A percentile compares a stretch with the other conserved stretches of the same genome.
Conservation (phyloP, 2,888 invertebrate genomes). For the Homarus gammarus region DNA sequence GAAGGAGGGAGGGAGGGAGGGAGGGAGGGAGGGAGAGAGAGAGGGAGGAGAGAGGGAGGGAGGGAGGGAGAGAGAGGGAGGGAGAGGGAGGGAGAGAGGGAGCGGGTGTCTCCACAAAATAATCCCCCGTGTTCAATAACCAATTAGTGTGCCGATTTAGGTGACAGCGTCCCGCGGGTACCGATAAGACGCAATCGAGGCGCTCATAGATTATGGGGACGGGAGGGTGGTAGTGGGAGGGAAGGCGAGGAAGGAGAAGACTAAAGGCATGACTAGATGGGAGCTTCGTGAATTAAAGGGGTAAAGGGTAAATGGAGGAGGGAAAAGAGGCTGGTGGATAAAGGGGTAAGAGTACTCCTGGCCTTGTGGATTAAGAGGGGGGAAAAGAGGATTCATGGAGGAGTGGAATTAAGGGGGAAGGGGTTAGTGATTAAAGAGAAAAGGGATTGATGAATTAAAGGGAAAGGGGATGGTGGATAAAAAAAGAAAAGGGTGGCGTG, state of each 20-base stretch:
- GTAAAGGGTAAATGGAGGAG: background rate
- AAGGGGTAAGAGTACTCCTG: no score
- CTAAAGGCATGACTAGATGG: no score
- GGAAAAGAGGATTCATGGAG: background rate
- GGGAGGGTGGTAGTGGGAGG: background rate
- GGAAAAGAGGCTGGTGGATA: background rate
- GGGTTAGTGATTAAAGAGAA: background rate
- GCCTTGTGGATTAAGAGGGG: background rate
- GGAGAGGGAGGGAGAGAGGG: background rate
- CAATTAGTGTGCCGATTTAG: slow-evolving; percentile 56
- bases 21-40: background rate
- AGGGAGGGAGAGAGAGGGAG: background rate
- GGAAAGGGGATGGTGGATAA: background rate
- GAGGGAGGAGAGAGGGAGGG: background rate
- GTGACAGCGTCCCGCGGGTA: slow-evolving; percentile 42
- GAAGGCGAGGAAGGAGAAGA: background rate
- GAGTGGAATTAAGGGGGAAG: background rate
- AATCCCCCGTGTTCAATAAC: slow-evolving; percentile 59
- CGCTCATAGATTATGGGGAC: slow-evolving; percentile 24
- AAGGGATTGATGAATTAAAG: background rate
- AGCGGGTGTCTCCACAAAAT: slow-evolving; percentile 16
- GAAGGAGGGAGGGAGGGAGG: background rate
- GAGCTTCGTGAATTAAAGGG: background rate
- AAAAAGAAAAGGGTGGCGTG: no score
- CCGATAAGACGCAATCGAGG: slow-evolving; percentile 44